Evolutionary conservation across 2,797 vertebrate species (phyloP), one percentile per base, ranked within the genome.

Genomic region (Anguilla megastoma): DNA sequence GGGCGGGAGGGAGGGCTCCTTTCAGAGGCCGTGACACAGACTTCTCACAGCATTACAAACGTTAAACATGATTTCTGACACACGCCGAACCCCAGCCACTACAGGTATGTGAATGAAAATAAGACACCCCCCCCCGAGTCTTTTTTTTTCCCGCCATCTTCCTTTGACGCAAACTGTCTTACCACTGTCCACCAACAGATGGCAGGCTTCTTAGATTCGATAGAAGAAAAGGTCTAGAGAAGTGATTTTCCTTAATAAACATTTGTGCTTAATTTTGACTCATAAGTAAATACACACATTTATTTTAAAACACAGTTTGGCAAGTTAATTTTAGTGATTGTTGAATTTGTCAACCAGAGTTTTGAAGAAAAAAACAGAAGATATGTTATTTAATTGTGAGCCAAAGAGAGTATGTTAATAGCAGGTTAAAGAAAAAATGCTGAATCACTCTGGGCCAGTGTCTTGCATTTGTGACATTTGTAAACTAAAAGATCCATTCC

Each of bases 121-220:
- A 84, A 82, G 63, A 74, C 63, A 56, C 85, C 63, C 87, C 79
- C 36, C 36, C 36, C 36, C 2, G 27, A 45, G 9, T 8, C 50
- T 1, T 79, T 88, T 60, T 80, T 80, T 87, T 88, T 41, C n/a
- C 87, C 69, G 87, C 60, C 87, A 88, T 56, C 66, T 56, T 88
- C 48, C 45, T 74, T 88, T 85, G 79, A 36, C 48, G 54, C 48
- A 18, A 48, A 30, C 27, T 84, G 82, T 48, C 33, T 69, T 50
- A 5, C 21, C 8, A 24, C 33, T 7, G 66, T 50, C 82, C 21
- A 41, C 87, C 87, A 88, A 54, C 82, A 88, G 87, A 85, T 84
- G 87, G 87, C 87, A 88, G 82, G 66, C 87, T 69, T 54, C 60
- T 48, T 33, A 66, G 85, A 48, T 18, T 71, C 33, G 16, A 56